Evolutionary conservation across 2,797 vertebrate species (phyloP).

Genomic region (Hydrophis major): DNA sequence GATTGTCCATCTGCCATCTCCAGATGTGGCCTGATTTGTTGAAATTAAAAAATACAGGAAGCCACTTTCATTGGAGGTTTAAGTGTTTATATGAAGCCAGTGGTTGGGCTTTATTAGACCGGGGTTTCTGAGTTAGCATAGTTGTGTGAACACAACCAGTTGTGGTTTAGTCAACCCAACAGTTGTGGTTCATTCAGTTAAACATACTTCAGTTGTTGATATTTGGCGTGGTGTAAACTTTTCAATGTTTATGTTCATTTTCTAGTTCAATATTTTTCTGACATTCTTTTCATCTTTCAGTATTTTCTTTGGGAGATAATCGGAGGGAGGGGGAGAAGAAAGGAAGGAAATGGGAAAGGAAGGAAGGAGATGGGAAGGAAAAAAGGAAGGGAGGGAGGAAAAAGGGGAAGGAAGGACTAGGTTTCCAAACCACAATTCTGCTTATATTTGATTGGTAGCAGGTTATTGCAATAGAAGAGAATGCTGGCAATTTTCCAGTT

Average conservation of each 20-base stretch:
- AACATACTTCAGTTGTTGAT: background rate
- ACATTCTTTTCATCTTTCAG: background rate
- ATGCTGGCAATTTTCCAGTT: no score
- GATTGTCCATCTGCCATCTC: background rate
- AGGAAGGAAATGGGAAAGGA: no score
- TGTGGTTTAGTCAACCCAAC: background rate
- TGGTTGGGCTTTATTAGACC: background rate
- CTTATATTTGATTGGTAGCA: no score
- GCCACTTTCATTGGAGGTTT: background rate
- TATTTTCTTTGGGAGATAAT: background rate
- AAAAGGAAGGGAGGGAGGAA: no score
- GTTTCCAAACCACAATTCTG: no score
- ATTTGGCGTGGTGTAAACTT: no score
- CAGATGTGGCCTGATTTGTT: background rate
- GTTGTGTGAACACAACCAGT: background rate
- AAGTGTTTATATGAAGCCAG: background rate
- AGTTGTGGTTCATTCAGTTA: background rate
- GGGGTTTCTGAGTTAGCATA: background rate
- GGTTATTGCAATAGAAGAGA: no score
- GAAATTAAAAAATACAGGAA: background rate
- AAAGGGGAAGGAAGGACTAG: no score
- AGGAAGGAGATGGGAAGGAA: no score
- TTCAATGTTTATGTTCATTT: background rate
- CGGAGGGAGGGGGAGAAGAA: background rate
- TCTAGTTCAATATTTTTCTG: background rate